These are phyloP conservation scores for Vicugna pacos DNA, from an alignment of 2,113 vertebrate genomes.

Conservation along the genomic window DNA sequence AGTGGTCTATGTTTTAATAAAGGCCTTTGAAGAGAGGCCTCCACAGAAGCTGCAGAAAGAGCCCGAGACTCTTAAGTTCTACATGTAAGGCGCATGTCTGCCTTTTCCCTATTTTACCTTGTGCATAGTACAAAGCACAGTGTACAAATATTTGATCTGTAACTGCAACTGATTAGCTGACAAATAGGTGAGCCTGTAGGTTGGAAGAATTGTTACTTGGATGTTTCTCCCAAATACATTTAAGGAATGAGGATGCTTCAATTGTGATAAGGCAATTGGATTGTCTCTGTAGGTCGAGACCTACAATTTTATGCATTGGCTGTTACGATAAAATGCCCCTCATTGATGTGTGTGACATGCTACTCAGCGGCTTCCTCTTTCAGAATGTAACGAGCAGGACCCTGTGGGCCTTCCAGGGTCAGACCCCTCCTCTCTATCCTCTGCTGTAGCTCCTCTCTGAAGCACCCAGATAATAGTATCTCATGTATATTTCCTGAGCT, in stretches of 20 bases:
- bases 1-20: background rate
- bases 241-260: background rate
- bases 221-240: background rate
- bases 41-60: background rate
- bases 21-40: background rate
- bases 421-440: too few species aligned
- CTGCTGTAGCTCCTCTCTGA: too few species aligned
- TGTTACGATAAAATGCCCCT: slow-evolving; percentile 32
- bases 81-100: background rate
- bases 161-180: slow-evolving; percentile 4
- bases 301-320: background rate
- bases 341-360: slow-evolving; percentile 45
- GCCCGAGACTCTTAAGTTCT: background rate
- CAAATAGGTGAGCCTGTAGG: background rate
- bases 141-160: slow-evolving; percentile 34
- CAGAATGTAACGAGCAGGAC: background rate
- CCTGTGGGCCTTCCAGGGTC: too few species aligned
- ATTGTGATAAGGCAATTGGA: background rate
- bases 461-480: too few species aligned
- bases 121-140: background rate
- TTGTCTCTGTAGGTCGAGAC: background rate
- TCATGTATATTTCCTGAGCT: too few species aligned
- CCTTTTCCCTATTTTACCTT: background rate
- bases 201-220: slow-evolving; percentile 38
- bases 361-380: slow-evolving; percentile 8